Evolutionary conservation across 2,113 vertebrate genomes (phyloP), one percentile per base, ranked within the genome.

Genomic region (Tragelaphus scriptus): DNA sequence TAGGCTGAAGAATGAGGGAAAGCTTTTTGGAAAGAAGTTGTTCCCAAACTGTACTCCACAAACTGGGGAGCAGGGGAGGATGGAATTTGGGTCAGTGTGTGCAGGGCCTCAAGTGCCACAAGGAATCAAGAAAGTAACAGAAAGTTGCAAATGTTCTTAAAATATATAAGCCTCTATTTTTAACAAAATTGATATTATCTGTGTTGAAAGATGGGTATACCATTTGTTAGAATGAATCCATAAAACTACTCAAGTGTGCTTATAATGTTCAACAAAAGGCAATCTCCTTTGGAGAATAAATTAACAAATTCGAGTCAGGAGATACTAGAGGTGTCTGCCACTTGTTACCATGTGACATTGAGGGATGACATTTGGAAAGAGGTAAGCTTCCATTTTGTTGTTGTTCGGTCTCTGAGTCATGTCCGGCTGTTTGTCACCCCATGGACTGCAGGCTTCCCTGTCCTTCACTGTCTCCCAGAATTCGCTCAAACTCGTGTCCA

Each of bases 171-270:
- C 32, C 71, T 15, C 56, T n/a, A 4, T 44, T 61, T 44, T 65
- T 12, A 49, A 28, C 55, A 53, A n/a, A 92, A 87, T n/a, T 47
- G 8, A 13, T 80, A 36, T 19, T 56, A 44, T 19, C 56, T 85
- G 4, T 44, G 23, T 26, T 89, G 36, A 89, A 85, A 96, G 65
- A 28, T 40, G 90, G 21, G 25, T 19, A 91, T 8, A 68, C 55
- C 15, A 25, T 98, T 96, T 94, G 40, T 97, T 97, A 97, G 75
- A 98, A 95, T 51, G 71, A 82, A 55, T 95, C 53, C 40, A 77
- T 97, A 21, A 92, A 95, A 80, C 71, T 63, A 19, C 44, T 93
- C 71, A 94, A 51, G 36, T 71, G 32, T 95, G 47, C 90, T 81
- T 77, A 36, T 94, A 36, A 44, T 36, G 21, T 63, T 36, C 12